A percentile compares a stretch with the other conserved stretches of the same genome.
phyloP scores from a whole-genome alignment of 2,888 invertebrate species.

The Panzeria rudis region DNA sequence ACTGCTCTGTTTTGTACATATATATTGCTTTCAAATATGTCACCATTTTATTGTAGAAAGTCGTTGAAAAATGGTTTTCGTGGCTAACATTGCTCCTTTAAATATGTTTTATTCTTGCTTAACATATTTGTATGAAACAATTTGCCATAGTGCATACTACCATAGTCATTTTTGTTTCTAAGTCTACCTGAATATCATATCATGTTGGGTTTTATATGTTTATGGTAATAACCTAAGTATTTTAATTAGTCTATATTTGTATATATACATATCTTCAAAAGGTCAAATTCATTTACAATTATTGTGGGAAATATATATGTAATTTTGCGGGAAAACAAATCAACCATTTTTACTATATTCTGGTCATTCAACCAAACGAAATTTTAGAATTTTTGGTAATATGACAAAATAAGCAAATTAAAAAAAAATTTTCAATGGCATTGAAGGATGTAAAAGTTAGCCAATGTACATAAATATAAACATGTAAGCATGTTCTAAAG shows the following conservation, averaged over 20 bases:
- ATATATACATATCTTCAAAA: background rate
- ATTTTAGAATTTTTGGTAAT: background rate
- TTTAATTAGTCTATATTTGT: background rate
- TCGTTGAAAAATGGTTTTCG: too few relatives aligned
- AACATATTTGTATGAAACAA: too few relatives aligned
- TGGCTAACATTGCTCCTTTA: too few relatives aligned
- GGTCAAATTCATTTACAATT: background rate
- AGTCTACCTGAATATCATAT: too few relatives aligned
- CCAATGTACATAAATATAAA: slow-evolving; percentile 9
- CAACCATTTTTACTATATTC: background rate
- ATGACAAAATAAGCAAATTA: background rate
- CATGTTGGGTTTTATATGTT: too few relatives aligned
- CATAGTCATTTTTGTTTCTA: too few relatives aligned
- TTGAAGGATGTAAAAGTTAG: background rate
- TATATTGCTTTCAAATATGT: too few relatives aligned
- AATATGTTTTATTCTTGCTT: too few relatives aligned
- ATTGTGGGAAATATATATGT: too few relatives aligned
- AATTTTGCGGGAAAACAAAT: background rate
- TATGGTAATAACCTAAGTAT: background rate
- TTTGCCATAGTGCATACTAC: too few relatives aligned
- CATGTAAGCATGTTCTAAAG: slow-evolving; percentile 7
- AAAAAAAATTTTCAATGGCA: slow-evolving; percentile 10
- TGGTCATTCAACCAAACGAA: background rate
- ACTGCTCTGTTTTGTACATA: too few relatives aligned
- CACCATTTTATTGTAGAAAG: too few relatives aligned